Evolutionary conservation across 1,140 invertebrate genomes (phyloP), one percentile per base, ranked within the genome.

Genomic region (Neotoxoptera formosana): DNA sequence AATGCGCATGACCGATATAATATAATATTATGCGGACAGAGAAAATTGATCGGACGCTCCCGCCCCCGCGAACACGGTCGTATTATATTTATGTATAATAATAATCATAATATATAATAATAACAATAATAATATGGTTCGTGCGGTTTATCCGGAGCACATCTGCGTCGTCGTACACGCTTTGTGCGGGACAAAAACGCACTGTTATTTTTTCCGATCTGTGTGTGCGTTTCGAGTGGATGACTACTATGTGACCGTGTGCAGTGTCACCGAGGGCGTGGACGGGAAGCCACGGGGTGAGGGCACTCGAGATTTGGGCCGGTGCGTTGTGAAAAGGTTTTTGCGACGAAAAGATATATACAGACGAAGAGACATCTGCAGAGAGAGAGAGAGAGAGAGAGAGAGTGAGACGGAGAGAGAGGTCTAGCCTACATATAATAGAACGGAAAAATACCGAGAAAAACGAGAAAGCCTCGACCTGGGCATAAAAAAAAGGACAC

Each of bases 121-220:
- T 30, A 60, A 60, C 30, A 60, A 60, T 67, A 67, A 67, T 17
- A 17, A 34, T 88, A 51, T 53, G 30, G 87, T 53, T 51, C 51
- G 21, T 88, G 34, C 23, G 51, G 34, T 90, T 90, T 60, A 41
- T 90, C 53, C 53, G 53, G n/a, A 56, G 23, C 88, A 90, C 88
- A 90, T 90, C 88, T 90, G 88, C 88, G 48, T 11, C 51, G 34
- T 89, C 41, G 21, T 56, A 90, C 51, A 90, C 88, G 88, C 51
- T 90, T 90, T 90, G 48, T 36, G 48, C 51, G 47, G 86, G 41
- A 86, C 47, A 48, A 53, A 48, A 53, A 88, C 23, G 88, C 34
- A 25, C 34, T 90, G 88, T 90, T 90, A 90, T 90, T 90, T 90
- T 90, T 90, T 90, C 88, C 53, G 87, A 36, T 41, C 34, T 17